These are phyloP conservation scores for Halcyon senegalensis DNA, from an alignment of 2,113 vertebrate genomes.

Conservation along the genomic window DNA sequence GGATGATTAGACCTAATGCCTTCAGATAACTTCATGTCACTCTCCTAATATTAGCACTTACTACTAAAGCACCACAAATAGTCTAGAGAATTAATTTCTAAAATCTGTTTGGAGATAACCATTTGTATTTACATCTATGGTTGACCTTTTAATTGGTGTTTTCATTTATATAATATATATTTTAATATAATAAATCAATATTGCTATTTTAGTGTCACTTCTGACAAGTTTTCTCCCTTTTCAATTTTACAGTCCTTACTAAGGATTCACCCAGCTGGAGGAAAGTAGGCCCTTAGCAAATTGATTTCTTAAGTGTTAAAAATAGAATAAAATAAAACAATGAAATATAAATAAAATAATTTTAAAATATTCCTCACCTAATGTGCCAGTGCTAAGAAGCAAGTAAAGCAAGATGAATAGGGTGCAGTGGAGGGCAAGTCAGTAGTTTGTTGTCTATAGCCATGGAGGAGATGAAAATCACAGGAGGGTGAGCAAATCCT, in stretches of 20 bases:
- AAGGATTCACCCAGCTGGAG: background rate
- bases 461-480: background rate
- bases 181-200: background rate
- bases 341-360: background rate
- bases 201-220: background rate
- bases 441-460: background rate
- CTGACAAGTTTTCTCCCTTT: background rate
- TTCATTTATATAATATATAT: background rate
- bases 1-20: slow-evolving; percentile 66
- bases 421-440: background rate
- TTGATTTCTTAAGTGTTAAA: background rate
- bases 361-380: background rate
- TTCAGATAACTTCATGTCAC: slow-evolving; percentile 11
- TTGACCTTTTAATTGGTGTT: background rate
- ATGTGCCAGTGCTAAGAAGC: background rate
- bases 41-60: slow-evolving; percentile 27
- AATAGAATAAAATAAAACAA: background rate
- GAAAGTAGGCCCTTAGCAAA: background rate
- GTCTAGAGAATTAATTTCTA: slow-evolving; percentile 14
- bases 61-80: background rate
- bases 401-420: background rate
- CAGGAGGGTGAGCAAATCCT: background rate
- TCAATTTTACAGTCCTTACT: background rate
- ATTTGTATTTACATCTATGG: background rate
- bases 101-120: background rate